Evolutionary conservation across 1,140 invertebrate genomes (phyloP).

Genomic region (Drosophila kohkoa): DNA sequence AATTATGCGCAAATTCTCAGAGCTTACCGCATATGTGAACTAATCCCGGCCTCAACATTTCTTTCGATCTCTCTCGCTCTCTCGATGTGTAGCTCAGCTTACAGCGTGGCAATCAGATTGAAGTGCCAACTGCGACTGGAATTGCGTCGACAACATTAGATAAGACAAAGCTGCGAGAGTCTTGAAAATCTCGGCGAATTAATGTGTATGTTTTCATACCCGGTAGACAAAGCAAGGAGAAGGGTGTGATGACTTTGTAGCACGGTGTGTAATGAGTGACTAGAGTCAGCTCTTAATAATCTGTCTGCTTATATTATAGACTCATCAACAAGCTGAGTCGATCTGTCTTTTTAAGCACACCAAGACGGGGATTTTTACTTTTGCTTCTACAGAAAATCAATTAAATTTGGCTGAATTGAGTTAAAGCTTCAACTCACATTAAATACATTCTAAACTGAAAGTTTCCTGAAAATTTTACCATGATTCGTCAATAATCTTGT

Average conservation of each 20-base stretch:
- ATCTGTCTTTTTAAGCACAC: too few relatives aligned
- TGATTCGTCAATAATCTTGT: too few relatives aligned
- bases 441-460: too few relatives aligned
- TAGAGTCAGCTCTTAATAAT: neutral
- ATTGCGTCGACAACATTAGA: neutral
- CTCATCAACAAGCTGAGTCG: too few relatives aligned
- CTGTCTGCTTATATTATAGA: neutral
- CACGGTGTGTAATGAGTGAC: neutral
- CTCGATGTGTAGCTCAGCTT: neutral
- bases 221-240: neutral
- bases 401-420: too few relatives aligned
- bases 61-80: neutral
- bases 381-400: neutral
- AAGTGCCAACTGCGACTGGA: constrained; percentile 33
- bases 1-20: constrained; percentile 9
- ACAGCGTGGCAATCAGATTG: neutral
- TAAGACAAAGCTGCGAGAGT: neutral
- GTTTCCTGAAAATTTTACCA: too few relatives aligned
- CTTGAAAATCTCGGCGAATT: neutral
- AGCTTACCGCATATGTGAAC: constrained; percentile 41
- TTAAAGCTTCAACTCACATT: too few relatives aligned
- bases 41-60: constrained; percentile 18
- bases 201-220: constrained; percentile 1
- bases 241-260: neutral
- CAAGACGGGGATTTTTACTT: neutral